A percentile compares a stretch with the other conserved stretches of the same genome.
Evolutionary conservation across 2,888 invertebrate genomes (phyloP).

Genomic region (Antheraea assamensis): DNA sequence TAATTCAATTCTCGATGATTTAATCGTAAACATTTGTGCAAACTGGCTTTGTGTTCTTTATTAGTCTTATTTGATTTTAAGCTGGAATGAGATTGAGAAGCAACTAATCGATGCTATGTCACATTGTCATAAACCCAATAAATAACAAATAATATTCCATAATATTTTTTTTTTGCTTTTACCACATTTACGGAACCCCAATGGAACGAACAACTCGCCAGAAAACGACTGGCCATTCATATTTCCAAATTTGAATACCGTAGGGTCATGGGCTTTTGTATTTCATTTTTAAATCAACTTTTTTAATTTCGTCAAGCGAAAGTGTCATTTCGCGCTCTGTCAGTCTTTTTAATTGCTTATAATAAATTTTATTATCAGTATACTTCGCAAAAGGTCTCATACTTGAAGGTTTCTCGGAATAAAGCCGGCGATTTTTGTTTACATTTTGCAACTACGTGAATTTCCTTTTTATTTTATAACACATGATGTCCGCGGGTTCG

Average conservation of each 20-base stretch:
- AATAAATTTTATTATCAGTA: conserved; percentile 15
- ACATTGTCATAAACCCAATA: background rate
- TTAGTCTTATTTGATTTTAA: no score
- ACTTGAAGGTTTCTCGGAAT: conserved; percentile 15
- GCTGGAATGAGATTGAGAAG: no score
- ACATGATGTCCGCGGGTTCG: no score
- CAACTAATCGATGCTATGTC: background rate
- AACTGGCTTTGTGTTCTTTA: no score
- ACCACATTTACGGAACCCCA: conserved; percentile 36
- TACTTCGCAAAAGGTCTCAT: conserved; percentile 14
- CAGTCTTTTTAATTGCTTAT: conserved; percentile 21
- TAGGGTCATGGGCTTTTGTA: conserved; percentile 55
- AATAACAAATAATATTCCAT: background rate
- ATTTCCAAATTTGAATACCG: conserved; percentile 73
- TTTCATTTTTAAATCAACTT: conserved; percentile 40
- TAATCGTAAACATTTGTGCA: no score
- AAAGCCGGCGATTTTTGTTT: background rate
- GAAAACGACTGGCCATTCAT: conserved; percentile 55
- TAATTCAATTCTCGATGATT: no score
- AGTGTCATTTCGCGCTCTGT: conserved; percentile 34
- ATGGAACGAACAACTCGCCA: conserved; percentile 39
- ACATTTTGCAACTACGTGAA: conserved; percentile 1
- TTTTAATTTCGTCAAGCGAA: conserved; percentile 29
- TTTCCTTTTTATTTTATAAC: background rate
- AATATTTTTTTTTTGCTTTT: background rate